phyloP scores from a whole-genome alignment of 2,113 vertebrate species.

The Gymnobelideus leadbeateri region DNA sequence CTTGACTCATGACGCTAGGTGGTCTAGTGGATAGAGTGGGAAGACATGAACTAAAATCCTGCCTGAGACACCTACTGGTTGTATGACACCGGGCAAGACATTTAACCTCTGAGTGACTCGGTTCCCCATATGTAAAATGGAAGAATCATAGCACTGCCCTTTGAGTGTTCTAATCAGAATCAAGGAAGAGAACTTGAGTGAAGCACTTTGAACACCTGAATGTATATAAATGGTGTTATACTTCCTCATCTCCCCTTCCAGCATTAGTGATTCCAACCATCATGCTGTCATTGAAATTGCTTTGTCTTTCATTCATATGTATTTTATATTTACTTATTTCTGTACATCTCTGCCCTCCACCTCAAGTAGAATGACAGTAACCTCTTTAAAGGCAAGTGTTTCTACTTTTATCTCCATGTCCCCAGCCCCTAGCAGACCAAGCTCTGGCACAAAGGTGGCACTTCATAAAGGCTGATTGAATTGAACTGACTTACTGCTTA shows the following conservation, averaged over 20 bases:
- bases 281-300: not conserved
- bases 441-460: not conserved
- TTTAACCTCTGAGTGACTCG: not conserved
- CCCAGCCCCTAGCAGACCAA: not conserved
- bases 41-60: not conserved
- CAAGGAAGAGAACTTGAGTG: not conserved
- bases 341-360: not conserved
- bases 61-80: not conserved
- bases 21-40: not conserved
- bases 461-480: constrained; percentile 15
- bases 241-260: not conserved
- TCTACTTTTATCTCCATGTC: not conserved
- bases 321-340: not conserved
- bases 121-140: not conserved
- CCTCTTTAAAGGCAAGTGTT: not conserved
- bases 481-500: not conserved
- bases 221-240: not conserved
- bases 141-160: not conserved
- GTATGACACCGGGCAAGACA: not conserved
- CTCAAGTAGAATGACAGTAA: not conserved
- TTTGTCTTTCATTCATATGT: not conserved
- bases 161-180: not conserved
- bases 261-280: not conserved
- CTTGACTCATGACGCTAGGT: not conserved
- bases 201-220: not conserved